These are phyloP conservation scores for Cerastis leucographa DNA, from an alignment of 2,888 invertebrate species.

Conservation along the genomic window DNA sequence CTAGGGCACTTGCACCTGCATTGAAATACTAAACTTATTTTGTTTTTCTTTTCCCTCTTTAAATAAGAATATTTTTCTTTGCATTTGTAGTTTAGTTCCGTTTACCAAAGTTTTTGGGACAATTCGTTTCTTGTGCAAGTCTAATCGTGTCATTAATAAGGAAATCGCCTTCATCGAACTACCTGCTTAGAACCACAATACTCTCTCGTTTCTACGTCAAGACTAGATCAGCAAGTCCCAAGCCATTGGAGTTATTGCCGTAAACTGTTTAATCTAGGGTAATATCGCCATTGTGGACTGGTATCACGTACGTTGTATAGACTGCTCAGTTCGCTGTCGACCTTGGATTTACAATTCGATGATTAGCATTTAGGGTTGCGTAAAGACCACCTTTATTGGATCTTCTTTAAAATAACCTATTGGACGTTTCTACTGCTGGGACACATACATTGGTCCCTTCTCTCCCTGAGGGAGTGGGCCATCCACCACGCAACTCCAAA, in stretches of 20 bases:
- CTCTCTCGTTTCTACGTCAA: constrained; percentile 10
- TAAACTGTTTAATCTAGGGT: constrained; percentile 57
- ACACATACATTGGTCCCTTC: not conserved
- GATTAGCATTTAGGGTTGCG: constrained; percentile 45
- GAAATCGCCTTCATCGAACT: not conserved
- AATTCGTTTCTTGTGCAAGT: not conserved
- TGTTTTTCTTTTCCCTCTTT: not conserved
- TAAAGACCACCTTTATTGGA: not conserved
- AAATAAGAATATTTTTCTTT: not conserved
- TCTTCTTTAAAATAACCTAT: not conserved
- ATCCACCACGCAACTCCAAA: not conserved
- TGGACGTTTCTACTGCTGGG: not conserved
- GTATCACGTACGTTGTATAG: constrained; percentile 54
- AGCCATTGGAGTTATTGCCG: constrained; percentile 15
- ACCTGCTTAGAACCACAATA: not conserved
- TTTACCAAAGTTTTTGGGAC: not conserved
- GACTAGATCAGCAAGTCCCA: constrained; percentile 31
- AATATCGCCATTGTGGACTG: constrained; percentile 57
- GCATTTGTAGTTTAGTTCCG: not conserved
- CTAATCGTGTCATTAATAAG: not conserved
- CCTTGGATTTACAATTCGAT: constrained; percentile 49
- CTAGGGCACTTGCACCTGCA: not conserved
- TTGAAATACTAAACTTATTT: not conserved
- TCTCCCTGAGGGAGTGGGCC: not conserved
- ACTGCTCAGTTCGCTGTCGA: constrained; percentile 33